phyloP scores from a whole-genome alignment of 2,113 vertebrate genomes.

The Phodopus roborovskii region DNA sequence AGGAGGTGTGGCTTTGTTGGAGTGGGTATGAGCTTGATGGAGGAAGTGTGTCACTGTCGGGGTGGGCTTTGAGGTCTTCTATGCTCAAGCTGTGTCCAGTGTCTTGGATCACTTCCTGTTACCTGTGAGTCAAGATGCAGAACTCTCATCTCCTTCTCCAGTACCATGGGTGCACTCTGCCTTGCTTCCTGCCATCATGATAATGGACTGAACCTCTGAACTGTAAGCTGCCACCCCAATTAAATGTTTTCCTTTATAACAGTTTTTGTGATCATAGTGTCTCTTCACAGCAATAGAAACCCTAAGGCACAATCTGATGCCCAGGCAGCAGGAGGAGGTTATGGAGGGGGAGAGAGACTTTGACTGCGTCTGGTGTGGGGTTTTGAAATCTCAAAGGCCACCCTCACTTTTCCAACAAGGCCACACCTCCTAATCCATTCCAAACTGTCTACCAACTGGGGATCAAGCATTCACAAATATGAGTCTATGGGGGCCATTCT shows the following conservation, averaged over 20 bases:
- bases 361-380: background rate
- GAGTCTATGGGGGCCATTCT: background rate
- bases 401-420: background rate
- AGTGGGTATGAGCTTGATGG: background rate
- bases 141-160: background rate
- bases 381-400: background rate
- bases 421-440: background rate
- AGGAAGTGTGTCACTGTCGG: background rate
- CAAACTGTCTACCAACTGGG: background rate
- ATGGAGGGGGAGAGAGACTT: too few species aligned
- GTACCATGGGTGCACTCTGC: background rate
- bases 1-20: background rate
- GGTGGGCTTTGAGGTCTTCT: background rate
- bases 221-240: too few species aligned
- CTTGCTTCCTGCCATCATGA: too few species aligned
- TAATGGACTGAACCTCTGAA: too few species aligned
- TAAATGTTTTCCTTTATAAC: too few species aligned
- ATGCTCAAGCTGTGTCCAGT: background rate
- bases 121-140: background rate
- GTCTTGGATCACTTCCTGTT: background rate
- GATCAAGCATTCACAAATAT: background rate
- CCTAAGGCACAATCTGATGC: background rate
- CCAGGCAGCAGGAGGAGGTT: background rate
- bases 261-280: too few species aligned
- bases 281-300: too few species aligned